phyloP scores from a whole-genome alignment of 37 sponge, comb jelly and placozoan genomes.

The Aplysina aerophoba region DNA sequence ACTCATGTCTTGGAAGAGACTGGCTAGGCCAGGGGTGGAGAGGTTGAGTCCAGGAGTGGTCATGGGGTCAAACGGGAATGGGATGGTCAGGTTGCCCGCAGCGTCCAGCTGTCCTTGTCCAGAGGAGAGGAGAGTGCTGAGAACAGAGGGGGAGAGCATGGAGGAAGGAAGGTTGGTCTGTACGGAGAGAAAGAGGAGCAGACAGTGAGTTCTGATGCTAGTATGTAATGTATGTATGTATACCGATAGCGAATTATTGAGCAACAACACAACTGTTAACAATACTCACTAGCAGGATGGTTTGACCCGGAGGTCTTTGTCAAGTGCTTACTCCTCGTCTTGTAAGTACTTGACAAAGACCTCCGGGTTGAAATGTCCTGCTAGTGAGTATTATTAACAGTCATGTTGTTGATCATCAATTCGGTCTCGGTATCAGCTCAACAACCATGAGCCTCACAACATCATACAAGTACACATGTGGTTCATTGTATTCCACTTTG shows the following conservation, averaged over 20 bases:
- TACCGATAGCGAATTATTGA: neutral
- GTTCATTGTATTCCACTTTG: too few species aligned
- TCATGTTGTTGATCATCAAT: too few species aligned
- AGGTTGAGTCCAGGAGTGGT: slow-evolving; percentile 19
- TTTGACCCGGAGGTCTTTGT: neutral
- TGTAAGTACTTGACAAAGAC: too few species aligned
- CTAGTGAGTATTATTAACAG: too few species aligned
- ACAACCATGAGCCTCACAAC: too few species aligned
- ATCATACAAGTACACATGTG: too few species aligned
- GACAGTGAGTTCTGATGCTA: neutral
- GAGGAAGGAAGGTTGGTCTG: neutral
- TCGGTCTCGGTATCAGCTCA: too few species aligned
- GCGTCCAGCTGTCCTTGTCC: slow-evolving; percentile 22
- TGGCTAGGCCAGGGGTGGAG: slow-evolving; percentile 5
- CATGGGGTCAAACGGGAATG: neutral
- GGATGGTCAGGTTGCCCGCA: slow-evolving; percentile 18
- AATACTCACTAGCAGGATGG: neutral
- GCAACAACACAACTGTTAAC: neutral
- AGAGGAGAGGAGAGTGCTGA: neutral
- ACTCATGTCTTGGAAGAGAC: slow-evolving; percentile 5
- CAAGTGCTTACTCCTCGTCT: too few species aligned
- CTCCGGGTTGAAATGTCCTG: too few species aligned
- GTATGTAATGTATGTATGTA: slow-evolving; percentile 4
- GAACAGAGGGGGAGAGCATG: slow-evolving; percentile 1
- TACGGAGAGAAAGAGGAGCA: neutral